These are phyloP conservation scores for Lypha dubia DNA, from an alignment of 2,888 invertebrate genomes.

Conservation along the genomic window DNA sequence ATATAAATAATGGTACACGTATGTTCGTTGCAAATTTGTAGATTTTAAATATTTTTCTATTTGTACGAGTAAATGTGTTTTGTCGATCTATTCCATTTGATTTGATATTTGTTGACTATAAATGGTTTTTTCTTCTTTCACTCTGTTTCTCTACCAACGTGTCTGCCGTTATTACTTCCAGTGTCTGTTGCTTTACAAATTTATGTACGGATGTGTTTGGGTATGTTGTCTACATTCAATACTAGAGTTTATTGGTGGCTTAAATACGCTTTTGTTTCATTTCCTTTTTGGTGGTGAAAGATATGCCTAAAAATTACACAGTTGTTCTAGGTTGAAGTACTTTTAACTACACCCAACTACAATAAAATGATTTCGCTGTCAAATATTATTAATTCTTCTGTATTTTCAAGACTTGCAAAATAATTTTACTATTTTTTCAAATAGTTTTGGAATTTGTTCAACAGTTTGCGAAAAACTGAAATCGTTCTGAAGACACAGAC, in stretches of 20 bases:
- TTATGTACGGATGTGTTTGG: not conserved
- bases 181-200: not conserved
- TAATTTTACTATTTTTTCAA: too few species aligned
- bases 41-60: slow-evolving; percentile 7
- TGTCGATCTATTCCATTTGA: slow-evolving; percentile 64
- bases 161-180: slow-evolving; percentile 31
- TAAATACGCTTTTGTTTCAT: slow-evolving; percentile 40
- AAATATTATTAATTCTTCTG: too few species aligned
- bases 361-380: slow-evolving; percentile 18
- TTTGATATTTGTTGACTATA: slow-evolving; percentile 68
- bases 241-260: slow-evolving; percentile 50
- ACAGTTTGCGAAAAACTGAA: not conserved
- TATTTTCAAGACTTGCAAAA: too few species aligned
- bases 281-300: not conserved
- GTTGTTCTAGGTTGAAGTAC: too few species aligned
- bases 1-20: slow-evolving; percentile 33
- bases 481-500: not conserved
- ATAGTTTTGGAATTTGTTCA: too few species aligned
- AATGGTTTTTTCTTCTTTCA: slow-evolving; percentile 39
- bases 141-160: not conserved
- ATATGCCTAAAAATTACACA: slow-evolving; percentile 45
- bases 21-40: slow-evolving; percentile 25
- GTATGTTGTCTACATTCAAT: slow-evolving; percentile 10
- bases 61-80: slow-evolving; percentile 43
- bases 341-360: slow-evolving; percentile 17